Conservation (phyloP, 2,888 invertebrate species). For the Drosophila neutralis region DNA sequence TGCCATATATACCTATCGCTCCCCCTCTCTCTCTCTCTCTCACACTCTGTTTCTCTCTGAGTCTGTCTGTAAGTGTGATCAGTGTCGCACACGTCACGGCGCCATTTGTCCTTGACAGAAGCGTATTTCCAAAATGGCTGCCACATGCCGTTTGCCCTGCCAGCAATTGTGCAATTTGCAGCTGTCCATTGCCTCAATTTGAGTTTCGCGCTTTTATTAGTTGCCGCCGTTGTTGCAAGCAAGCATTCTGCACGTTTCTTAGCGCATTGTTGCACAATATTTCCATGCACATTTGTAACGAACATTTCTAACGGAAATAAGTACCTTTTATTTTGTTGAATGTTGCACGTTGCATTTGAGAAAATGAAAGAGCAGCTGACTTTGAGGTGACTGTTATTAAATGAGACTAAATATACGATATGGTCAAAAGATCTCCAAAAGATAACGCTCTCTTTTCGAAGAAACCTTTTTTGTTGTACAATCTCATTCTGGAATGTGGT, state of each 20-base stretch:
- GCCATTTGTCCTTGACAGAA: conserved; percentile 73
- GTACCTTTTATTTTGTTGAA: not conserved
- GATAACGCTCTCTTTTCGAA: not conserved
- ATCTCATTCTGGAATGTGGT: not conserved
- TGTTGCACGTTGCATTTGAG: not conserved
- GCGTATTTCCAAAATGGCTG: conserved; percentile 69
- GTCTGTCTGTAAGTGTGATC: conserved; percentile 67
- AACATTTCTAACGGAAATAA: conserved; percentile 3
- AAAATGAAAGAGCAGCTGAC: not conserved
- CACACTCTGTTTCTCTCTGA: not conserved
- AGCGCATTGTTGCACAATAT: conserved; percentile 42
- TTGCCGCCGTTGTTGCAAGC: not conserved
- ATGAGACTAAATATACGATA: not conserved
- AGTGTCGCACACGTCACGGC: conserved; percentile 58
- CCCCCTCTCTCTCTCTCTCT: not conserved
- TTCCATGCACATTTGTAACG: conserved; percentile 52
- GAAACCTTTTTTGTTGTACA: not conserved
- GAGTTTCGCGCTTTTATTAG: conserved; percentile 51
- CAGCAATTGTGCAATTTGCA: conserved; percentile 73
- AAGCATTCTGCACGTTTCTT: conserved; percentile 8
- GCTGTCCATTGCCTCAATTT: conserved; percentile 67
- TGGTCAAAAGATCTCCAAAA: not conserved
- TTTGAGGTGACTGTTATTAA: not conserved
- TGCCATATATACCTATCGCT: conserved; percentile 23
- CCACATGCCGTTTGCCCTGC: conserved; percentile 55